Evolutionary conservation across 2,113 vertebrate genomes (phyloP).

Genomic region (Argyrosomus japonicus): DNA sequence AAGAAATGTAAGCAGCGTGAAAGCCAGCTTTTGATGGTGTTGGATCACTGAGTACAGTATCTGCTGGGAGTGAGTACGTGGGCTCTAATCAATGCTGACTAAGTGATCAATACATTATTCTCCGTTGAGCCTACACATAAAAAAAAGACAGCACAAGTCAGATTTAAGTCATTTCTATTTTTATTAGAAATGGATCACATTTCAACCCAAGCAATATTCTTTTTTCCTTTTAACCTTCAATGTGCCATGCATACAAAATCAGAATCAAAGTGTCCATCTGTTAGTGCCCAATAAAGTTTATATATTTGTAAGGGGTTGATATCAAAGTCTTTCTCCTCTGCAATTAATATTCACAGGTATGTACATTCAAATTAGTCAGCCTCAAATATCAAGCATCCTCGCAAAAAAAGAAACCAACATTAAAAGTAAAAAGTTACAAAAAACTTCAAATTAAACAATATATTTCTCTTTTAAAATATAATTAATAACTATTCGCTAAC

Average conservation of each 20-base stretch:
- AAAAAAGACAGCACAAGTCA: slow-evolving; percentile 34
- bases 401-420: slow-evolving; percentile 64
- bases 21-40: slow-evolving; percentile 21
- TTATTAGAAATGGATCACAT: slow-evolving; percentile 85
- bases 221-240: slow-evolving; percentile 46
- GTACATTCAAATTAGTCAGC: slow-evolving; percentile 84
- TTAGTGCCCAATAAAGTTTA: slow-evolving; percentile 77
- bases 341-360: slow-evolving; percentile 86
- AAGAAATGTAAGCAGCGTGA: slow-evolving; percentile 7
- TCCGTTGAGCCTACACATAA: slow-evolving; percentile 9
- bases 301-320: slow-evolving; percentile 73
- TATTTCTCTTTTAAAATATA: slow-evolving; percentile 84
- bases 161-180: slow-evolving; percentile 70
- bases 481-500: slow-evolving; percentile 78
- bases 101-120: slow-evolving; percentile 35
- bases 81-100: slow-evolving; percentile 22
- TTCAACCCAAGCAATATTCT: slow-evolving; percentile 69
- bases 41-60: slow-evolving; percentile 13
- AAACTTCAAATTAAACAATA: slow-evolving; percentile 81
- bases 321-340: slow-evolving; percentile 82
- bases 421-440: slow-evolving; percentile 84
- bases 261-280: slow-evolving; percentile 74
- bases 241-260: slow-evolving; percentile 83
- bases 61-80: slow-evolving; percentile 30
- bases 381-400: slow-evolving; percentile 75